Evolutionary conservation across 2,888 invertebrate species (phyloP), one percentile per base, ranked within the genome.

Genomic region (Andricus curvator): DNA sequence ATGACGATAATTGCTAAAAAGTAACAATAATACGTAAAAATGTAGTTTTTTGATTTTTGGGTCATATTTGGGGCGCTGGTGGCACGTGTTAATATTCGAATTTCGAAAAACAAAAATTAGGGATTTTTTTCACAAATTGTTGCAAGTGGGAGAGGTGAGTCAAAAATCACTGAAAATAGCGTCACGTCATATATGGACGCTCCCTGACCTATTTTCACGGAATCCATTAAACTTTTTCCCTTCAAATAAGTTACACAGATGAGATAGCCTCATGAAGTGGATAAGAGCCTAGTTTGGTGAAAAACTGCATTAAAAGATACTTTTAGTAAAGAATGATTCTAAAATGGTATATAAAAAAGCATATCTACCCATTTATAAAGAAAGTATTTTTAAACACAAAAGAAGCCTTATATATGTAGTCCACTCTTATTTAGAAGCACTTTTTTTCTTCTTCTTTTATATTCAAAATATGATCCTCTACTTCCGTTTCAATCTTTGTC

Each of bases 301-400:
- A 70, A 70, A 70, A 29, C 25, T 56, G 17, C 33, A 20, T 56
- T 70, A 17, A 17, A 48, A 70, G 51, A 51, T 70, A 29, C 29
- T 51, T 70, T 70, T 44, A 44, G 51, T 51, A 4, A 11, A 51
- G 29, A 20, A 70, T 33, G 29, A 48, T 29, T 70, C 15, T 9
- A 48, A 51, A 68, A 17, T 8, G 29, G 29, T 29, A 17, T 25
- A 51, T n/a, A 41, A 41, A 67, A 67, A 67, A 5, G n/a, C 9
- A 67, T 22, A 22, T 67, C 44, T 22, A n/a, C 29, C 11, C 48
- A 9, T n/a, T 66, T 70, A 20, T 51, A 51, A 70, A 51, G 29
- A 29, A 29, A 4, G 20, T 33, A 29, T 48, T 70, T 70, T 51
- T 51, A 51, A n/a, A 15, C 15, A 44, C 13, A 67, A 37, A 44